Base-by-base conservation (phyloP, 2,797 vertebrate species). In the Margarornis squamiger region DNA sequence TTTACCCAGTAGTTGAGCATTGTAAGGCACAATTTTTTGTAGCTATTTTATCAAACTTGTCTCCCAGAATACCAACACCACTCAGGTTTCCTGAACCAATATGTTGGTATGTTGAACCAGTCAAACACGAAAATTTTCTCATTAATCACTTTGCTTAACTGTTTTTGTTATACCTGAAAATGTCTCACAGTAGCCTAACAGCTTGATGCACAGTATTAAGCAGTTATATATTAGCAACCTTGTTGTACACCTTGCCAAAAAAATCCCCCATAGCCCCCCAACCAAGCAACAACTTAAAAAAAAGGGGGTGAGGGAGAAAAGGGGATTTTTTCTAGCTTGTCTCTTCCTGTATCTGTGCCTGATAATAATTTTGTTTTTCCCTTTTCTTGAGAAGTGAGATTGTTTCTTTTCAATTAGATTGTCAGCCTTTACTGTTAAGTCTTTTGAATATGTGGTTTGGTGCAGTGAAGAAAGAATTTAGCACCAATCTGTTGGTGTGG, bases 351-450 rank as follows among this genome's bases (percentile, higher is more conserved):
- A 73, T 72, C 51, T 73, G 9, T 91, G 36, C 22, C 34, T 75
- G 48, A 14, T 62, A 65, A 36, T 88, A 62, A 59, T 51, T 81
- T 55, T 76, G 13, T 0, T 71, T 89, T 86, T 80, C 36, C 54
- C 10, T 72, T 79, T 90, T 84, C 34, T 72, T 67, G 75, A 84
- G 45, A 92, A 84, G 88, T 82, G 3, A 80, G 36, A 51, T 82
- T 74, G 12, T 75, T 68, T 74, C 29, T 80, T 93, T 86, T 72
- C 2, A 0, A 66, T 84, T 78, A 71, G 19, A 12, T 78, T 89
- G 59, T 91, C 65, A 65, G 38, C 41, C 51, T 91, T 62, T n/a
- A 34, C 43, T 91, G 7, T 63, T 86, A 72, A 45, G 39, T 93
- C 38, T 62, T 75, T 45, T 85, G 58, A 90, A 17, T 49, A 12